Percentiles rank a stretch among this genome's conserved stretches.
Evolutionary conservation across 1,140 invertebrate genomes (phyloP).

Genomic region (Platorchestia sp.): DNA sequence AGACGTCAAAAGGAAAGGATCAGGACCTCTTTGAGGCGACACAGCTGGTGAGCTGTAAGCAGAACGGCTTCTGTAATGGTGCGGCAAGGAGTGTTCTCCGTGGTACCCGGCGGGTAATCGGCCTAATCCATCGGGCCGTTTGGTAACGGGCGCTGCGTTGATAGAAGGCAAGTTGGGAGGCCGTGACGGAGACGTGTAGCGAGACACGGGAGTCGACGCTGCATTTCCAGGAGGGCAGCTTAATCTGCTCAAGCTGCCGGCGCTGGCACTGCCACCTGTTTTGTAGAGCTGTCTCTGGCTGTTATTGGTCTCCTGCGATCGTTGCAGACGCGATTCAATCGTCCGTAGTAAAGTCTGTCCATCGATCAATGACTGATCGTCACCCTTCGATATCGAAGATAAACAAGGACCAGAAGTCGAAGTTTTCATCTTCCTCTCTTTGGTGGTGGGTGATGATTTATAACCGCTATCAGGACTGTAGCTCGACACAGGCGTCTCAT

Average conservation of each 20-base stretch:
- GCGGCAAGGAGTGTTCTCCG: constrained; percentile 62
- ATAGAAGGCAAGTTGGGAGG: constrained; percentile 38
- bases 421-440: constrained; percentile 60
- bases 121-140: constrained; percentile 61
- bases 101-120: constrained; percentile 58
- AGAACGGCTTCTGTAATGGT: constrained; percentile 65
- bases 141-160: constrained; percentile 42
- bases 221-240: constrained; percentile 56
- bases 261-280: constrained; percentile 63
- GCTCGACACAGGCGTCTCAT: constrained; percentile 44
- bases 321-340: constrained; percentile 65
- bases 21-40: constrained; percentile 65
- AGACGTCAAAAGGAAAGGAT: constrained; percentile 61
- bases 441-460: constrained; percentile 62
- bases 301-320: constrained; percentile 61
- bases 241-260: constrained; percentile 63
- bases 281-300: constrained; percentile 62
- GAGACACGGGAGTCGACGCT: constrained; percentile 61
- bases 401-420: constrained; percentile 57
- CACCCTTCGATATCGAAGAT: constrained; percentile 56
- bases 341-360: constrained; percentile 65
- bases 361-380: constrained; percentile 60
- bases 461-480: constrained; percentile 65
- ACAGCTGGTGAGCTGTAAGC: constrained; percentile 65
- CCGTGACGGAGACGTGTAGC: constrained; percentile 64